Evolutionary conservation across 2,113 vertebrate genomes (phyloP).

Genomic region (Tapirus terrestris): DNA sequence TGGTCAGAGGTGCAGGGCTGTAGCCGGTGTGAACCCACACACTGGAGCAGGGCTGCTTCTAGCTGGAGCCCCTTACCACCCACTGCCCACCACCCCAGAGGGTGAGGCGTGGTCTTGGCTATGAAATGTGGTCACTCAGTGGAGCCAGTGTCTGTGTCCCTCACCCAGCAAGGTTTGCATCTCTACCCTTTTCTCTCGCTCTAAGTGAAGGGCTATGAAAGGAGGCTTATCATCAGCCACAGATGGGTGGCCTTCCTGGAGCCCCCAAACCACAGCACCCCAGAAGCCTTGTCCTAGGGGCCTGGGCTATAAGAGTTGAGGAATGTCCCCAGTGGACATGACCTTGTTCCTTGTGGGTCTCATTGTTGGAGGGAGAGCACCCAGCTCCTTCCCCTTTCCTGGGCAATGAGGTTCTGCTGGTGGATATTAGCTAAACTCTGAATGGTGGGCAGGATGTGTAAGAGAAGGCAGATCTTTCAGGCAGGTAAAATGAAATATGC

Average conservation of each 20-base stretch:
- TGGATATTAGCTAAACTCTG: neutral
- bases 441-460: neutral
- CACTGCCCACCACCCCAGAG: neutral
- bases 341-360: neutral
- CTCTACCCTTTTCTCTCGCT: neutral
- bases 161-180: neutral
- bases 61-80: neutral
- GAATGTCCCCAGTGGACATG: neutral
- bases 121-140: too few species aligned
- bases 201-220: neutral
- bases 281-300: neutral
- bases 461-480: neutral
- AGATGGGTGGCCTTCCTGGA: neutral
- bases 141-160: neutral
- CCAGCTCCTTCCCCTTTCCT: neutral
- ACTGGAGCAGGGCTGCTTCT: neutral
- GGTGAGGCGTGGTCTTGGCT: neutral
- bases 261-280: neutral
- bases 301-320: neutral
- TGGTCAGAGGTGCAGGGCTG: neutral
- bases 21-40: neutral
- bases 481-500: neutral
- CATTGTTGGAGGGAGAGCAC: neutral
- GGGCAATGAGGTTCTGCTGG: conserved; percentile 41
- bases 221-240: neutral